Base-by-base conservation (phyloP, 2,797 vertebrate species). In the Dipus sagitta region DNA sequence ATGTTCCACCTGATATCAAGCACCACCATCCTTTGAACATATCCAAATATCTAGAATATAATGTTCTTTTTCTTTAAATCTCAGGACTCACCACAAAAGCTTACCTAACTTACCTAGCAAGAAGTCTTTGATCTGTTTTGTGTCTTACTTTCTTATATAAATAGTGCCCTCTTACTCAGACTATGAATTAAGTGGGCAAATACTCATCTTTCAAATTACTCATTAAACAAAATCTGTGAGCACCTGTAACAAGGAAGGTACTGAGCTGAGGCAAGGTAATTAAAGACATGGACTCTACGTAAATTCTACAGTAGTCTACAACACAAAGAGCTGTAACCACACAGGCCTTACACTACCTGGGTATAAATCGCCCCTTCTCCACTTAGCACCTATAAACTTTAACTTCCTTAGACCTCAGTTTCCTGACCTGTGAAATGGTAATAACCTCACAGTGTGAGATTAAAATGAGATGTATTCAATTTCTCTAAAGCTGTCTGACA, bases 131-230 rank as follows among this genome's bases (percentile, higher is more conserved):
- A 86, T 74, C 62, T 91, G n/a, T 76, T 88, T 78, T 90, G 24
- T 65, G 70, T 42, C 86, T 85, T 76, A 85, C 38, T 92, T 92
- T 54, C 72, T 82, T 78, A 34, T 13, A 86, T 92, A 93, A 92
- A 87, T 65, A 94, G 7, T 86, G 62, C 82, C 38, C 26, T 85
- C 65, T 77, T 86, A 83, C n/a, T 68, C 30, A 95, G 75, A 77
- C 62, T 54, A 14, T 42, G 75, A 70, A 42, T 80, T 70, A 78
- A 83, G 30, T 28, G 92, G 11, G 10, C n/a, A 93, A 6, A 30
- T 87, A 32, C 14, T 64, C 18, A 42, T 64, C 67, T 47, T 92
- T 68, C 64, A 92, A 64, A 90, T 84, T 86, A 79, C 52, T 92
- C 42, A 86, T 2, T 87, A n/a, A 84, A 34, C 32, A 74, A 62